Conservation (phyloP, 2,113 vertebrate species). For the Nycticryphes semicollaris region DNA sequence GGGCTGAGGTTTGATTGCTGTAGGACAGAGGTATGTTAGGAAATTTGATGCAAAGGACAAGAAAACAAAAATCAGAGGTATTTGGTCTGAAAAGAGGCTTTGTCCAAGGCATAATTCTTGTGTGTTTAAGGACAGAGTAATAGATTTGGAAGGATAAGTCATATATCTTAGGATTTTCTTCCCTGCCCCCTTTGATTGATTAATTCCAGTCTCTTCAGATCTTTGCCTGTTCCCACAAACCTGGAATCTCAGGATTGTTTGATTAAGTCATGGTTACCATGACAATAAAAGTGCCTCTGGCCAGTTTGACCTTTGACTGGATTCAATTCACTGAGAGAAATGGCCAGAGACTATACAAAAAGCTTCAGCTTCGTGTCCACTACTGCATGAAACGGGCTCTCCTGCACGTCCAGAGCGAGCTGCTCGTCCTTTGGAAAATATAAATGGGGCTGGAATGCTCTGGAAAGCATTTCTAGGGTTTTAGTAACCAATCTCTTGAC, state of each 20-base stretch:
- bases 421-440: neutral
- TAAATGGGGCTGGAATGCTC: neutral
- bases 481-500: neutral
- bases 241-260: conserved; percentile 88
- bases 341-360: conserved; percentile 73
- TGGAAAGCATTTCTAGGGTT: neutral
- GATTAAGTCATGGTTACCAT: conserved; percentile 85
- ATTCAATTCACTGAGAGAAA: conserved; percentile 82
- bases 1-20: conserved; percentile 5
- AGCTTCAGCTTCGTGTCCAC: conserved; percentile 31
- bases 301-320: conserved; percentile 87
- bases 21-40: conserved; percentile 46
- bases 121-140: conserved; percentile 74
- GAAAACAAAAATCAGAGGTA: conserved; percentile 72
- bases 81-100: conserved; percentile 65
- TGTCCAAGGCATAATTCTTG: conserved; percentile 61
- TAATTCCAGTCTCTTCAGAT: conserved; percentile 74
- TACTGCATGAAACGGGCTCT: conserved; percentile 7
- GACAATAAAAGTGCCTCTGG: conserved; percentile 85
- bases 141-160: conserved; percentile 75
- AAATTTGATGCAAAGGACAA: conserved; percentile 58
- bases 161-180: conserved; percentile 75
- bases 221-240: conserved; percentile 74
- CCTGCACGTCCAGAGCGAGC: neutral
- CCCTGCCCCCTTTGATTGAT: conserved; percentile 70